Percentiles rank a stretch among this genome's conserved stretches.
Evolutionary conservation across 2,113 vertebrate genomes (phyloP).

Genomic region (Pampusana beccarii): DNA sequence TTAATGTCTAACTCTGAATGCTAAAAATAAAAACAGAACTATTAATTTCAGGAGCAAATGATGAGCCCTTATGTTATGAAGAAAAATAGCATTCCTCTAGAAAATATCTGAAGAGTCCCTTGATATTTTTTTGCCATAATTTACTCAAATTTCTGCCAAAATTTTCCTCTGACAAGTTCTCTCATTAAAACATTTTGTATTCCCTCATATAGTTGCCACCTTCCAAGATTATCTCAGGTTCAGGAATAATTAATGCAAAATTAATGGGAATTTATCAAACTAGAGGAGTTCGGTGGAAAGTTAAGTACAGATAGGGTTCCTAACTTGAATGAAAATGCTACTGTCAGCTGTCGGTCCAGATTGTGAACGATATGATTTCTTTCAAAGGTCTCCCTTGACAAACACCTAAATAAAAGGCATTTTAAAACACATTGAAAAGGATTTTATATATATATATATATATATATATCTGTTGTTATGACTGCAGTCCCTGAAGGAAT

Average conservation of each 20-base stretch:
- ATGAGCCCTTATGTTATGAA: conserved; percentile 8
- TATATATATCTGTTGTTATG: background rate
- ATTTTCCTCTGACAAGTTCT: conserved; percentile 7
- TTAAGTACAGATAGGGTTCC: background rate
- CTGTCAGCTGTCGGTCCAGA: background rate
- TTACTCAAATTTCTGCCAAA: conserved; percentile 28
- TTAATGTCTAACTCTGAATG: conserved; percentile 54
- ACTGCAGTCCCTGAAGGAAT: background rate
- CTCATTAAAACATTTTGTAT: background rate
- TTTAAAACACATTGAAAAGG: conserved; percentile 6
- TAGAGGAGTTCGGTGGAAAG: background rate
- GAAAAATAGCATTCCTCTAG: conserved; percentile 37
- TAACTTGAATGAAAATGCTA: background rate
- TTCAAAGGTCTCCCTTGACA: background rate
- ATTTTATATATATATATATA: background rate
- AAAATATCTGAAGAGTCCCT: conserved; percentile 46
- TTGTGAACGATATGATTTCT: background rate
- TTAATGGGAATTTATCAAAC: background rate
- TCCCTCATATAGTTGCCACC: background rate
- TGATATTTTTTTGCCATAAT: conserved; percentile 47
- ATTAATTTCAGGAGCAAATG: conserved; percentile 51
- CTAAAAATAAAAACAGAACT: conserved; percentile 64
- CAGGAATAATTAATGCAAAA: background rate
- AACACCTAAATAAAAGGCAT: background rate
- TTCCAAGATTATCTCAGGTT: background rate